phyloP scores from a whole-genome alignment of 2,113 vertebrate genomes.

The Halcyon senegalensis region DNA sequence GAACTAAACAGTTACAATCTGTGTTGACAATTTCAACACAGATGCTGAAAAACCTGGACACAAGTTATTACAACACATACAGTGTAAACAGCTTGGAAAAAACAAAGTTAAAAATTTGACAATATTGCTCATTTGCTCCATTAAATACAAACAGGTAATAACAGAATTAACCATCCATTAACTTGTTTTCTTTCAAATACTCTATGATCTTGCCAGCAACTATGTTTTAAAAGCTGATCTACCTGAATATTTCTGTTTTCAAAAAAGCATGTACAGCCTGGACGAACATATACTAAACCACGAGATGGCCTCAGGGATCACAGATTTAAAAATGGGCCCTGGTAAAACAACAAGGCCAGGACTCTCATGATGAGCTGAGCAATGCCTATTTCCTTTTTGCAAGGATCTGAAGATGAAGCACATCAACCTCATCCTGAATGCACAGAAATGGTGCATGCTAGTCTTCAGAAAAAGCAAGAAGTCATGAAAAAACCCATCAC shows the following conservation, averaged over 20 bases:
- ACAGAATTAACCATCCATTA: not conserved
- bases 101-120: not conserved
- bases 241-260: not conserved
- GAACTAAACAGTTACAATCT: not conserved
- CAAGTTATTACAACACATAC: not conserved
- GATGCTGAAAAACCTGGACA: not conserved
- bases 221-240: not conserved
- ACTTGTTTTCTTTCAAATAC: not conserved
- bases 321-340: not conserved
- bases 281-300: not conserved
- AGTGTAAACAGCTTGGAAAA: not conserved
- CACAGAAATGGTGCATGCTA: not conserved
- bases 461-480: not conserved
- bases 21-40: not conserved
- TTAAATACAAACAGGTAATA: not conserved
- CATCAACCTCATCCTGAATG: not conserved
- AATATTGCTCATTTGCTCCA: not conserved
- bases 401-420: not conserved
- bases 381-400: not conserved
- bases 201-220: not conserved
- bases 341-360: not conserved
- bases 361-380: fast-evolving
- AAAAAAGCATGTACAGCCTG: not conserved
- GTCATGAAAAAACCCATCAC: not conserved
- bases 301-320: not conserved